Evolutionary conservation across 2,888 invertebrate genomes (phyloP).

Genomic region (Lamellibrachia columna): DNA sequence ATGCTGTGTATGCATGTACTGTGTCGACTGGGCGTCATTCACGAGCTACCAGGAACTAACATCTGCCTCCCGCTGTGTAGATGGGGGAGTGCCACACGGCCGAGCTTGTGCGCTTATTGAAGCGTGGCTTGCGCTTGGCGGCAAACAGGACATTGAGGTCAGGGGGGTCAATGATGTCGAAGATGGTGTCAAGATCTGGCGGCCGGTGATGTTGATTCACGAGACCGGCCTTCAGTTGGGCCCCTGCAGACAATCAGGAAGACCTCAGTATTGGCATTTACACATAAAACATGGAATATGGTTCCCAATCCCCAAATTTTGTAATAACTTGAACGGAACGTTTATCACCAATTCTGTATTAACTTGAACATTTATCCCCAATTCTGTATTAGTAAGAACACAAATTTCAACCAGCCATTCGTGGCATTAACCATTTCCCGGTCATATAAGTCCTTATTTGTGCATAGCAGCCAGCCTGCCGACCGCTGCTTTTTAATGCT

Average conservation of each 20-base stretch:
- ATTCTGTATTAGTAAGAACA: no score
- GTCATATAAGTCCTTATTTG: no score
- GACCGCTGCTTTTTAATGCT: no score
- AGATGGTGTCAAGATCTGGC: constrained; percentile 58
- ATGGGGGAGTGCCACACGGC: constrained; percentile 67
- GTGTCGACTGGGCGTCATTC: background rate
- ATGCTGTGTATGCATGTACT: background rate
- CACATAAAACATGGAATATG: background rate
- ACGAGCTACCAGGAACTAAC: background rate
- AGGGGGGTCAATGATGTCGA: constrained; percentile 52
- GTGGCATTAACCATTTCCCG: no score
- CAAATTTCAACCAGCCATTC: no score
- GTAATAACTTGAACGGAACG: no score
- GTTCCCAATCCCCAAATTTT: no score
- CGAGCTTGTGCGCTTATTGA: constrained; percentile 66
- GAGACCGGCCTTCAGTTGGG: constrained; percentile 52
- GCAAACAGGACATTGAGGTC: constrained; percentile 62
- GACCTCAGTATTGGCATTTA: background rate
- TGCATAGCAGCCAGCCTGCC: no score
- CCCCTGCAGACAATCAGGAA: constrained; percentile 45
- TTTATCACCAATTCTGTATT: no score
- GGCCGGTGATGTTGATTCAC: constrained; percentile 57
- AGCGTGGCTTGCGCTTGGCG: constrained; percentile 56
- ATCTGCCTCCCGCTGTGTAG: background rate
- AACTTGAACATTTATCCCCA: no score